These are phyloP conservation scores for Prosopocoilus inquinatus DNA, from an alignment of 2,888 invertebrate species.

Conservation along the genomic window DNA sequence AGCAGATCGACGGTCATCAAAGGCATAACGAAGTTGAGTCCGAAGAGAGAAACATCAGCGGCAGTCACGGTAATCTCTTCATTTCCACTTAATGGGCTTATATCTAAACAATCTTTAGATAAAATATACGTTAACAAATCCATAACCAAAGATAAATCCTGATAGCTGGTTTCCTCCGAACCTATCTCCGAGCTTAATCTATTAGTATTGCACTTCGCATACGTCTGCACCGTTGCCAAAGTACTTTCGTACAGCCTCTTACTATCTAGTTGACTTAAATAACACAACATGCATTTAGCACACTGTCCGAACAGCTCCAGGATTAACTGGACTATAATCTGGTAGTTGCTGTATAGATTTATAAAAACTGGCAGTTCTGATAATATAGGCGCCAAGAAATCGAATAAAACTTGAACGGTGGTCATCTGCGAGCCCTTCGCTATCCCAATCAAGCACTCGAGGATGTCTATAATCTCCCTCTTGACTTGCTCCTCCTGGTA, in stretches of 20 bases:
- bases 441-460: conserved; percentile 75
- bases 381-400: conserved; percentile 63
- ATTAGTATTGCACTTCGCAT: conserved; percentile 64
- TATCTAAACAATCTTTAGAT: conserved; percentile 49
- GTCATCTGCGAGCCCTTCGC: conserved; percentile 60
- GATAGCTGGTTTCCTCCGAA: conserved; percentile 71
- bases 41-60: conserved; percentile 65
- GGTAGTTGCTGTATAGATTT: conserved; percentile 70
- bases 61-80: conserved; percentile 49
- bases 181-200: conserved; percentile 61
- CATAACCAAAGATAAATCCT: conserved; percentile 78
- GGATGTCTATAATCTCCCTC: conserved; percentile 67
- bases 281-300: conserved; percentile 69
- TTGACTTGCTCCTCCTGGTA: conserved; percentile 64
- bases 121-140: conserved; percentile 61
- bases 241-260: conserved; percentile 67
- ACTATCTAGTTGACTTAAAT: conserved; percentile 59
- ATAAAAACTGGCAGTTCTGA: conserved; percentile 68
- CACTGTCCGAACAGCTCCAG: conserved; percentile 71
- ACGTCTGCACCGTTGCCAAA: conserved; percentile 68
- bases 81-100: conserved; percentile 33
- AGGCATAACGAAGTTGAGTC: conserved; percentile 70
- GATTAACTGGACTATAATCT: conserved; percentile 73
- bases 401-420: conserved; percentile 54
- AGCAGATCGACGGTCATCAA: conserved; percentile 70